Evolutionary conservation across 2,888 invertebrate species (phyloP).

Genomic region (Agriopis aurantiaria): DNA sequence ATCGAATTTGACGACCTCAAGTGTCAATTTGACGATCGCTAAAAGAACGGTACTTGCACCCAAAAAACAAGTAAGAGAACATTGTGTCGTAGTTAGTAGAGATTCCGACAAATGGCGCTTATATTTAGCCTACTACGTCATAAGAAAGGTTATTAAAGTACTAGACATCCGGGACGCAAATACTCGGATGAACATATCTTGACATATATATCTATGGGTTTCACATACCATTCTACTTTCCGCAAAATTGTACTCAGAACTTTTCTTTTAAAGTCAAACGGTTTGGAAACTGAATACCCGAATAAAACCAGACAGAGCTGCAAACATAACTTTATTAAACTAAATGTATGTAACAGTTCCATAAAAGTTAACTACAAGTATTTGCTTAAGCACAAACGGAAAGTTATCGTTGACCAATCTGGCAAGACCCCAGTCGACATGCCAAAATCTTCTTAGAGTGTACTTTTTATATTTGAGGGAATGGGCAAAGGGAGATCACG

Average conservation of each 20-base stretch:
- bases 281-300: conserved; percentile 48
- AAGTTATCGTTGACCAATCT: conserved; percentile 57
- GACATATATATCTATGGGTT: no score
- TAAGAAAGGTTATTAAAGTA: no score
- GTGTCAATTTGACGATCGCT: no score
- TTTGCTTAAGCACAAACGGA: conserved; percentile 73
- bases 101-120: no score
- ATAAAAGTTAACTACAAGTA: conserved; percentile 79
- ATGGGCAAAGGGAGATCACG: conserved; percentile 58
- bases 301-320: conserved; percentile 52
- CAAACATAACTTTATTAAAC: conserved; percentile 73
- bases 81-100: no score
- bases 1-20: no score
- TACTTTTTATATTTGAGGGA: conserved; percentile 46
- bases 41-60: no score
- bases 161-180: no score
- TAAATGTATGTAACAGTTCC: conserved; percentile 75
- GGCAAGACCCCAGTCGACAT: conserved; percentile 51
- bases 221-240: background rate
- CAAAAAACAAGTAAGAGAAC: no score
- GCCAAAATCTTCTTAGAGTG: conserved; percentile 46
- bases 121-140: no score
- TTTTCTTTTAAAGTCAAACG: conserved; percentile 34
- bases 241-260: background rate
- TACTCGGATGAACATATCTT: no score